Evolutionary conservation across 2,113 vertebrate genomes (phyloP).

Genomic region (Dromiciops gliroides): DNA sequence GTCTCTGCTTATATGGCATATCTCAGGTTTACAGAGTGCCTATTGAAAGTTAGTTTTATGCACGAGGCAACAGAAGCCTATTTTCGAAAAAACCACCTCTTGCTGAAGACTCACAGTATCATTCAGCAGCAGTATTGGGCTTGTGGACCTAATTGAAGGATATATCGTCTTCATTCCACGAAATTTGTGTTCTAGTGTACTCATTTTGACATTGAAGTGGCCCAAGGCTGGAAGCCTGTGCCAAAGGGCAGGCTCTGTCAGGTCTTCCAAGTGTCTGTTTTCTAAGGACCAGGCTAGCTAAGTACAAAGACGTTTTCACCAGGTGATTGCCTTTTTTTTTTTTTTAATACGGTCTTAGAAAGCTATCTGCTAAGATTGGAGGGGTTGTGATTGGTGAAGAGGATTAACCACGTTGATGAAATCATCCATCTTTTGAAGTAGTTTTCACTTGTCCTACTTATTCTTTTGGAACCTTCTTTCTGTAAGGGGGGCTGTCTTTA

Average conservation of each 20-base stretch:
- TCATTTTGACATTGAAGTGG: neutral
- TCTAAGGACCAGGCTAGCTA: neutral
- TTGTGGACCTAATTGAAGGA: neutral
- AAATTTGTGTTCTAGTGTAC: neutral
- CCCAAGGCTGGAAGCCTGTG: neutral
- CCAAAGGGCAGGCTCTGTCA: neutral
- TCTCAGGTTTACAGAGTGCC: conserved; percentile 5
- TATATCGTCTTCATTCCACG: neutral
- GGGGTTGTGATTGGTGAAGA: neutral
- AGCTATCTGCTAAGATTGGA: neutral
- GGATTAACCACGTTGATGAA: neutral
- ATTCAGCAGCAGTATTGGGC: neutral
- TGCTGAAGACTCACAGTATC: neutral
- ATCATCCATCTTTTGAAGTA: neutral
- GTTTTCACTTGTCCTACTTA: conserved; percentile 13
- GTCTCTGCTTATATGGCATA: conserved; percentile 34
- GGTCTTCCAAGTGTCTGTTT: neutral
- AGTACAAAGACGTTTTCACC: neutral
- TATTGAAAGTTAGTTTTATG: conserved; percentile 40
- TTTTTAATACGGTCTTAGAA: neutral
- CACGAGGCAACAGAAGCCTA: neutral
- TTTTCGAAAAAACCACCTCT: neutral
- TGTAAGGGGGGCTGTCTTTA: conserved; percentile 38
- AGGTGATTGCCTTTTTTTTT: neutral
- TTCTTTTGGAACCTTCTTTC: conserved; percentile 30